These are phyloP conservation scores for Hyppa rectilinea DNA, from an alignment of 2,888 invertebrate genomes.

Conservation along the genomic window DNA sequence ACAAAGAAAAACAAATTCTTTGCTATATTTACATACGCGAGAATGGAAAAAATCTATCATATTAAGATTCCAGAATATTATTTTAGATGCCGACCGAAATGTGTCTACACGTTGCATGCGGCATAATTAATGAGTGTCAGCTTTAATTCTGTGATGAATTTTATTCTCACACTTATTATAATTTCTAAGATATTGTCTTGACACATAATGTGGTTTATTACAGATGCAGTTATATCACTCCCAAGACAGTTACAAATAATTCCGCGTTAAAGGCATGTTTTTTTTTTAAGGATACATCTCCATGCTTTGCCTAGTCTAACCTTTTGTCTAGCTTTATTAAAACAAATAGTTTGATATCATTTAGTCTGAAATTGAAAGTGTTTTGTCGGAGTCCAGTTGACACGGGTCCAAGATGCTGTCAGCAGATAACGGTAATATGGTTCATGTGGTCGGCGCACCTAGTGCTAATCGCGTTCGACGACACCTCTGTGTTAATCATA, in stretches of 20 bases:
- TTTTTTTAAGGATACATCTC: background rate
- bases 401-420: conserved; percentile 89
- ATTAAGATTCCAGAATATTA: conserved; percentile 73
- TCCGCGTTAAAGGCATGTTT: background rate
- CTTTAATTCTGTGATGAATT: conserved; percentile 72
- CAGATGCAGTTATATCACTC: conserved; percentile 1
- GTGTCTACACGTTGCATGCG: conserved; percentile 71
- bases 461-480: conserved; percentile 76
- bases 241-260: conserved; percentile 3
- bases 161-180: conserved; percentile 54
- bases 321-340: conserved; percentile 8
- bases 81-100: conserved; percentile 82
- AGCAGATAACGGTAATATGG: conserved; percentile 86
- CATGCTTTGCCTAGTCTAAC: background rate
- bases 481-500: conserved; percentile 81
- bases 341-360: conserved; percentile 43
- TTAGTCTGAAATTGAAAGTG: conserved; percentile 81
- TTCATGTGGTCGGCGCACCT: conserved; percentile 76
- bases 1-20: conserved; percentile 59
- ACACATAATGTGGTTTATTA: conserved; percentile 17
- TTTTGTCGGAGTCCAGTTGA: conserved; percentile 83
- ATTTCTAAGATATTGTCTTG: conserved; percentile 15
- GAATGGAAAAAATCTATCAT: conserved; percentile 73
- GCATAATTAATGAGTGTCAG: conserved; percentile 75
- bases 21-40: conserved; percentile 56